phyloP scores from a whole-genome alignment of 2,113 vertebrate genomes.

The Alouatta palliata region DNA sequence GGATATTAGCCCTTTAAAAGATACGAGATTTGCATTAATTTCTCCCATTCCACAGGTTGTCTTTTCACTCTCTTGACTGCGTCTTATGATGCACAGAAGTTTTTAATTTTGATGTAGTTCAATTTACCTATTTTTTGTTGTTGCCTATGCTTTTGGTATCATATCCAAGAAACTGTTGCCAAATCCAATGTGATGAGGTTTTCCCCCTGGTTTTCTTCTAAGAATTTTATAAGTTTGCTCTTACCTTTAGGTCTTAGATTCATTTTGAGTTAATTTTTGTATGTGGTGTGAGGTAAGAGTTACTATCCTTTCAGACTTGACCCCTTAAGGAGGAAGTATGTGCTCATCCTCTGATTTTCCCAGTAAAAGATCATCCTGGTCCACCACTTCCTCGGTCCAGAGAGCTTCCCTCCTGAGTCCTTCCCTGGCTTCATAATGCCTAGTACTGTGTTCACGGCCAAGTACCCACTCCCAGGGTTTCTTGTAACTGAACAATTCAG shows the following conservation, averaged over 20 bases:
- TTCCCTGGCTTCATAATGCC: not conserved
- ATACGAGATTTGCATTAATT: not conserved
- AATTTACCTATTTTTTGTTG: not conserved
- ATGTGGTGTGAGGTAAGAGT: not conserved
- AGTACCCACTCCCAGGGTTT: not conserved
- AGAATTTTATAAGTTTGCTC: not conserved
- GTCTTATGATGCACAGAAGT: not conserved
- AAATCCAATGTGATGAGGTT: not conserved
- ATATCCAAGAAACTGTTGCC: not conserved
- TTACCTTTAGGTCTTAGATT: not conserved
- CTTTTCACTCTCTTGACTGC: not conserved
- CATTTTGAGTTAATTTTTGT: not conserved
- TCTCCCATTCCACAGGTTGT: not conserved
- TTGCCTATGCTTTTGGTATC: not conserved
- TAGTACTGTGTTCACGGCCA: not conserved
- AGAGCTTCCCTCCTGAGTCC: not conserved
- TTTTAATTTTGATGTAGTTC: not conserved
- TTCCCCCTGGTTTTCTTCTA: not conserved
- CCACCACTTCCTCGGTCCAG: not conserved
- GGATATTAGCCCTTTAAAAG: not conserved
- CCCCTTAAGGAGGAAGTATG: not conserved
- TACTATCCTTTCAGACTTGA: not conserved
- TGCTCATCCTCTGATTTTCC: not conserved
- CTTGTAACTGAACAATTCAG: not conserved
- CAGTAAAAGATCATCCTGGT: not conserved